These are phyloP conservation scores for Caenorhabditis sinica DNA, from an alignment of 2,888 invertebrate genomes.

Conservation along the genomic window DNA sequence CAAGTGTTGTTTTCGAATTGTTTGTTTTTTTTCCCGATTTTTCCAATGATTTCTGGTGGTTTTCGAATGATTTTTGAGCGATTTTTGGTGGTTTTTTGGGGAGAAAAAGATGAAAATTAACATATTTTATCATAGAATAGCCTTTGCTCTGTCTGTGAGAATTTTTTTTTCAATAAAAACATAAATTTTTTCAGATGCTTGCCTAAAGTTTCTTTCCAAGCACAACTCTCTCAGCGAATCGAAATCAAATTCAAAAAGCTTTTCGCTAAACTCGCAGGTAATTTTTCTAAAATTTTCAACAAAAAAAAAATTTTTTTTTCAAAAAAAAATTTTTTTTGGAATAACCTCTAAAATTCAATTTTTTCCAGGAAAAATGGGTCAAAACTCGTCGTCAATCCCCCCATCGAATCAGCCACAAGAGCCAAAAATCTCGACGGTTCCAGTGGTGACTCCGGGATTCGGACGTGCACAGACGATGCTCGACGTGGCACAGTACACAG, in stretches of 20 bases:
- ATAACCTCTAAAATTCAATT: slow-evolving; percentile 7
- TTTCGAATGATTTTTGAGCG: no score
- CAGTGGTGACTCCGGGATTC: slow-evolving; percentile 14
- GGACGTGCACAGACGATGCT: slow-evolving; percentile 60
- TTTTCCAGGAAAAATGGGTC: slow-evolving; percentile 33
- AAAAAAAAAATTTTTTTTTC: not conserved
- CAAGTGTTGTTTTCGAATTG: slow-evolving; percentile 20
- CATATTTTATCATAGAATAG: not conserved
- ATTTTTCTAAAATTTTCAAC: not conserved
- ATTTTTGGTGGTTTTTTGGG: slow-evolving; percentile 10
- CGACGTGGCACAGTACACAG: slow-evolving; percentile 40
- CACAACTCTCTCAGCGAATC: slow-evolving; percentile 5
- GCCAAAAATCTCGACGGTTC: not conserved
- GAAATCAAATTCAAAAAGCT: not conserved
- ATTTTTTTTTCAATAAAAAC: not conserved
- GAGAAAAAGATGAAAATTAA: not conserved
- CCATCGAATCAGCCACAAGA: not conserved
- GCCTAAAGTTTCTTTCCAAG: not conserved
- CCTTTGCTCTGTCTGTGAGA: not conserved
- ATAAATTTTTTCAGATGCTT: slow-evolving; percentile 7
- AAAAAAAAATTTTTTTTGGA: slow-evolving; percentile 3
- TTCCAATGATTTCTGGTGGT: slow-evolving; percentile 1
- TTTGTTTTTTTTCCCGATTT: slow-evolving; percentile 10
- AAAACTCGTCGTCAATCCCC: slow-evolving; percentile 17
- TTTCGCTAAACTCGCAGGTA: not conserved